Evolutionary conservation across 2,888 invertebrate genomes (phyloP).

Genomic region (Nemotelus nigrinus): DNA sequence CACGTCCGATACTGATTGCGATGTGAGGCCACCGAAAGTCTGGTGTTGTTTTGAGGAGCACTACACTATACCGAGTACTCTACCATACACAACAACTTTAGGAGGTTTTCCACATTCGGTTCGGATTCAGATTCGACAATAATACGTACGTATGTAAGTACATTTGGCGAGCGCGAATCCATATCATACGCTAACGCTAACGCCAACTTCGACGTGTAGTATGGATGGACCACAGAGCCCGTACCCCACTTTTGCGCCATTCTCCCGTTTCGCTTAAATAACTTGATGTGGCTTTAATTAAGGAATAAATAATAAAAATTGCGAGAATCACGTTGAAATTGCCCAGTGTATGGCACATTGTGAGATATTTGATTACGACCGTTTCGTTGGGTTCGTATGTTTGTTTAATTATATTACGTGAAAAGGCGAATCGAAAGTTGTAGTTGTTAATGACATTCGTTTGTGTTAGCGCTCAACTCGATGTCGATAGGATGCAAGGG

Average conservation of each 20-base stretch:
- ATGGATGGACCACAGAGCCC: background rate
- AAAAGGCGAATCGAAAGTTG: too few relatives aligned
- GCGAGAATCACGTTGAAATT: constrained; percentile 33
- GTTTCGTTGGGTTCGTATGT: background rate
- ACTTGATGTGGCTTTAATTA: constrained; percentile 39
- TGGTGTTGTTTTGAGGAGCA: constrained; percentile 11
- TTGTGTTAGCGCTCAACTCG: too few relatives aligned
- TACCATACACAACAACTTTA: background rate
- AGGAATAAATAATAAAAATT: constrained; percentile 36
- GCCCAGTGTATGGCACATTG: constrained; percentile 7
- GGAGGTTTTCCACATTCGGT: background rate
- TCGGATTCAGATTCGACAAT: background rate
- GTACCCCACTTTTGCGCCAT: constrained; percentile 22
- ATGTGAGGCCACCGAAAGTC: constrained; percentile 8
- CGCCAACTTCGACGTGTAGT: background rate
- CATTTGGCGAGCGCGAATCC: background rate
- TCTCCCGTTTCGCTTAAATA: constrained; percentile 34
- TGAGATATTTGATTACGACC: constrained; percentile 1
- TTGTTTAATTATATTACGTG: too few relatives aligned
- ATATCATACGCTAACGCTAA: background rate
- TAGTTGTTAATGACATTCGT: too few relatives aligned
- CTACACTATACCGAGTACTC: background rate
- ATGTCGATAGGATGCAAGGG: too few relatives aligned
- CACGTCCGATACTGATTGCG: constrained; percentile 30
- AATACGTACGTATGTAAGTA: background rate